Base-by-base conservation (phyloP, 2,113 vertebrate species). In the Leuciscus idus region DNA sequence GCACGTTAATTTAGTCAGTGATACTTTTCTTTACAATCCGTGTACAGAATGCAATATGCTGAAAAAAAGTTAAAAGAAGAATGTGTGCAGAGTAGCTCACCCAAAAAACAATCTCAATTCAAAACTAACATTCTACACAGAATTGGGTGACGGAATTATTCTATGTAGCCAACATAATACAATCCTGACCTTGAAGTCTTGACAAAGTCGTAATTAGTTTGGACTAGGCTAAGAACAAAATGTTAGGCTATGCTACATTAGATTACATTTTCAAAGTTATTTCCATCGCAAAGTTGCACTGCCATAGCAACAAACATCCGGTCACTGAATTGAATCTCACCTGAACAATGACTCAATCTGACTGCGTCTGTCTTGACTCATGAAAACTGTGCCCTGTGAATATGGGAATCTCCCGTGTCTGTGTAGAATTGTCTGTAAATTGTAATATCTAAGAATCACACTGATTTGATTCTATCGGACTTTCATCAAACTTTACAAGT, bases 231-330 rank as follows among this genome's bases (percentile, higher is more conserved):
- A 39, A 39, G 52, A 19, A 19, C 52, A 55, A 55, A 55, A 19
- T 50, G 48, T 39, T 39, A 39, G 36, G 6, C 36, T 55, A 17
- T 4, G 10, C 2, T 7, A 57, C 5, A 55, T 21, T 7, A 55
- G 17, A 55, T 21, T 48, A 12, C 12, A 12, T 48, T 48, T 48
- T 13, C 6, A 8, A 15, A 50, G 73, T 48, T 48, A 68, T 50
- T 80, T 43, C 15, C 33, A 43, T 17, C 4, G 0, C 12, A 12
- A 43, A 43, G 0, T 10, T 30, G 15, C 23, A 48, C 3, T 36
- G 19, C 62, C 62, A 82, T 82, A 52, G 80, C 80, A 82, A 82
- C 80, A 82, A 82, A 82, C 80, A 82, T 82, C 80, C 46, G 43
- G 62, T 17, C 17, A 46, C 12, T 43, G 46, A 66, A 21, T 11